Conservation (phyloP, 2,113 vertebrate genomes). For the Dryoscopus gambensis region DNA sequence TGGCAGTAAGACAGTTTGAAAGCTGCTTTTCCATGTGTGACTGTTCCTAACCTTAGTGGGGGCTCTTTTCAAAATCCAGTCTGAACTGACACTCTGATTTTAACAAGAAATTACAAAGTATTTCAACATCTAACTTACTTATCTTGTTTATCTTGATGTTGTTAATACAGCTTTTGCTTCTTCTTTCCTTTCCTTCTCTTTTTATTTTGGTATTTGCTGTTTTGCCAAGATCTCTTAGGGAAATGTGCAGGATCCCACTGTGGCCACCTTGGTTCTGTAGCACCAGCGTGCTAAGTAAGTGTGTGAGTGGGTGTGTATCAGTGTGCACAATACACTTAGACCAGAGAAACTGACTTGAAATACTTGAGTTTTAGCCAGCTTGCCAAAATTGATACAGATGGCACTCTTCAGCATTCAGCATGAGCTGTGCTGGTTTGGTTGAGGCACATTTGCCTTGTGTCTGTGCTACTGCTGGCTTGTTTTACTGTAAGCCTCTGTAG, state of each 20-base stretch:
- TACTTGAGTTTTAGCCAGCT: background rate
- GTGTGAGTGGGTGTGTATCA: background rate
- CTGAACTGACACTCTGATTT: background rate
- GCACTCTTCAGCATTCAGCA: background rate
- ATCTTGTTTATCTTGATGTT: background rate
- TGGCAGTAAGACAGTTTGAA: background rate
- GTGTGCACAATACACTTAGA: background rate
- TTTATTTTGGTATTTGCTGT: background rate
- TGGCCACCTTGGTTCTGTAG: background rate
- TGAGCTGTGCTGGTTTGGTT: background rate
- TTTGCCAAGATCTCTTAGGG: background rate
- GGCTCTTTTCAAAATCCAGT: background rate
- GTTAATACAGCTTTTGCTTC: background rate
- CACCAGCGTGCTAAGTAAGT: background rate
- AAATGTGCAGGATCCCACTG: fast-evolving
- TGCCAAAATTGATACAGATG: fast-evolving
- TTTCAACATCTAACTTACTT: background rate
- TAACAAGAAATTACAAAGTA: background rate
- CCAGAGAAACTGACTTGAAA: background rate
- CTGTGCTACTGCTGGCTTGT: background rate
- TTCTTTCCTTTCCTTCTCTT: background rate
- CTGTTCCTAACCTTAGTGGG: background rate
- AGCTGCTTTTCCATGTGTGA: background rate
- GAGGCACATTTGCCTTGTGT: background rate
- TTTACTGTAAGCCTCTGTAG: background rate